A percentile compares a stretch with the other conserved stretches of the same genome.
These are phyloP conservation scores for Ophioninae sp. DNA, from an alignment of 2,888 invertebrate genomes.

Conservation along the genomic window DNA sequence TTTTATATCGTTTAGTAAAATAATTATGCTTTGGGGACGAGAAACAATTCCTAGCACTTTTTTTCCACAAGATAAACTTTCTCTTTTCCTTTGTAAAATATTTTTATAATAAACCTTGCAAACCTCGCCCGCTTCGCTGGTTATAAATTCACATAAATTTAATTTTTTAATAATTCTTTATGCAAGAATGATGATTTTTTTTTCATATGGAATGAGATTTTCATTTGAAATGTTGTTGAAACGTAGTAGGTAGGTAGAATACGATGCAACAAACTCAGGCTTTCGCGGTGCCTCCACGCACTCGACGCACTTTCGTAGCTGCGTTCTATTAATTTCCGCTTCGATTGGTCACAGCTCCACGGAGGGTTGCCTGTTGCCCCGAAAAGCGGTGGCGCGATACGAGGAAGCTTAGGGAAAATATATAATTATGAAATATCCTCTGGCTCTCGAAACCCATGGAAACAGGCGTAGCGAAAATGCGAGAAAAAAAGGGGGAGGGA, in stretches of 20 bases:
- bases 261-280: conserved; percentile 1
- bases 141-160: too few relatives aligned
- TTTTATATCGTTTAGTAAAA: neutral
- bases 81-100: neutral
- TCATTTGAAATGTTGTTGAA: neutral
- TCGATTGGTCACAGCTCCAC: conserved; percentile 71
- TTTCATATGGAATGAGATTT: neutral
- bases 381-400: conserved; percentile 34
- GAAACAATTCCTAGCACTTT: too few relatives aligned
- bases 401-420: conserved; percentile 63
- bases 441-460: conserved; percentile 65
- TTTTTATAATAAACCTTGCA: neutral
- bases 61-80: neutral
- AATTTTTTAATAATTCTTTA: too few relatives aligned
- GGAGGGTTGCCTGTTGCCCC: conserved; percentile 59
- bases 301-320: conserved; percentile 63
- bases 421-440: conserved; percentile 69
- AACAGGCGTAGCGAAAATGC: conserved; percentile 69
- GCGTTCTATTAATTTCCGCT: conserved; percentile 75
- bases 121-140: too few relatives aligned
- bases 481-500: neutral
- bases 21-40: neutral
- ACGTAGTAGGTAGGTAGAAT: neutral
- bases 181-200: too few relatives aligned
- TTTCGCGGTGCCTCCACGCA: conserved; percentile 44